phyloP scores from a whole-genome alignment of 2,113 vertebrate species.

The Carollia perspicillata region DNA sequence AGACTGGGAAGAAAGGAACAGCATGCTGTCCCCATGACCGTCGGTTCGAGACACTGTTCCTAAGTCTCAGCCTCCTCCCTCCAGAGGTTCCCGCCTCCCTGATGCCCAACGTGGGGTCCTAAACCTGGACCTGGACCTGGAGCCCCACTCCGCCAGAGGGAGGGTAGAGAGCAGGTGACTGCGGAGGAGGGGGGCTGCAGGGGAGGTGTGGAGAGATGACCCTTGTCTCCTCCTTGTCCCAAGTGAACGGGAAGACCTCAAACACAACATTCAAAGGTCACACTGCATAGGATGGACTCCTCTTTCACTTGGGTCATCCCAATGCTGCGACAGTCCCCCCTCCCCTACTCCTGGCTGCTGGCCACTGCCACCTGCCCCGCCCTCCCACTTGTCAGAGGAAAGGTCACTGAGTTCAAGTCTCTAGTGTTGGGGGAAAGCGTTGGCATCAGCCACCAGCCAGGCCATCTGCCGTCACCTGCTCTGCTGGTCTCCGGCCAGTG shows the following conservation, averaged over 20 bases:
- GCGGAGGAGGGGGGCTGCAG: no score
- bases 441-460: background rate
- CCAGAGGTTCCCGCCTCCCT: background rate
- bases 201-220: background rate
- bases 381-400: background rate
- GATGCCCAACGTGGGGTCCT: background rate
- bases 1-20: background rate
- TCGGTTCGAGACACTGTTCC: background rate
- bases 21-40: background rate
- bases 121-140: background rate
- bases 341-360: background rate
- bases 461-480: background rate
- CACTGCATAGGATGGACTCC: background rate
- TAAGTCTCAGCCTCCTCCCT: background rate
- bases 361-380: background rate
- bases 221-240: background rate
- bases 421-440: rapidly evolving
- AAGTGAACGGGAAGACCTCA: background rate
- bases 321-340: rapidly evolving
- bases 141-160: background rate
- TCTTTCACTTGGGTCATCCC: background rate
- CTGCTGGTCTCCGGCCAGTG: background rate
- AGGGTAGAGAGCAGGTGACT: background rate
- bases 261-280: background rate
- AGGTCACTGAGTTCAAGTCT: background rate